Evolutionary conservation across 2,797 vertebrate genomes (phyloP).

Genomic region (Hypotaenidia okinawae): DNA sequence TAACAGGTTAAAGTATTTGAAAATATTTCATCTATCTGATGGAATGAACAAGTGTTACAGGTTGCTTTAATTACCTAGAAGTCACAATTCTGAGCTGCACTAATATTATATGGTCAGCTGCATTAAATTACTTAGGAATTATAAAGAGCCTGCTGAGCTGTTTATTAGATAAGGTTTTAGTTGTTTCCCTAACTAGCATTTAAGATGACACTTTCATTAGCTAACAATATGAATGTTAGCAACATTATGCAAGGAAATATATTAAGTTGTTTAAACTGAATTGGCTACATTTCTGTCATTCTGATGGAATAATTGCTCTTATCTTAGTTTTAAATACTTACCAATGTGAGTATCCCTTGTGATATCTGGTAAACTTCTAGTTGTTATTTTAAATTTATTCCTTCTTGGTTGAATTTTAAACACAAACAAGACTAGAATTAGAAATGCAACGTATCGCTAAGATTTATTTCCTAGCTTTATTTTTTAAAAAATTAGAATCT

Average conservation of each 20-base stretch:
- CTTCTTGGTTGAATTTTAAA: background rate
- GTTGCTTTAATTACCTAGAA: conserved; percentile 23
- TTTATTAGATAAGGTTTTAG: conserved; percentile 39
- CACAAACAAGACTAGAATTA: background rate
- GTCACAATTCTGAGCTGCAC: background rate
- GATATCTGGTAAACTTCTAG: background rate
- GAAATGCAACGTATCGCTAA: background rate
- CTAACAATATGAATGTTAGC: background rate
- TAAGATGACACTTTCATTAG: conserved; percentile 43
- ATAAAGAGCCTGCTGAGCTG: background rate
- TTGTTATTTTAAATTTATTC: background rate
- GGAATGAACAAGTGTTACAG: background rate
- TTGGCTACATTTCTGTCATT: background rate
- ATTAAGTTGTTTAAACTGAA: background rate
- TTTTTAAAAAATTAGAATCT: background rate
- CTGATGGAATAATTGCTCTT: background rate
- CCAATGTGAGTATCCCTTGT: background rate
- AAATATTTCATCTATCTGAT: background rate
- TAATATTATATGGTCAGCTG: conserved; percentile 1
- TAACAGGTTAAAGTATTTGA: background rate
- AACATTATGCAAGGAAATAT: background rate
- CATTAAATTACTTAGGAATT: conserved; percentile 25
- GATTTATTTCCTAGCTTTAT: background rate
- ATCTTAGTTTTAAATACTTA: background rate
- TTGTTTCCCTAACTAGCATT: conserved; percentile 25